phyloP scores from a whole-genome alignment of 2,797 vertebrate genomes.

The Tadarida brasiliensis region DNA sequence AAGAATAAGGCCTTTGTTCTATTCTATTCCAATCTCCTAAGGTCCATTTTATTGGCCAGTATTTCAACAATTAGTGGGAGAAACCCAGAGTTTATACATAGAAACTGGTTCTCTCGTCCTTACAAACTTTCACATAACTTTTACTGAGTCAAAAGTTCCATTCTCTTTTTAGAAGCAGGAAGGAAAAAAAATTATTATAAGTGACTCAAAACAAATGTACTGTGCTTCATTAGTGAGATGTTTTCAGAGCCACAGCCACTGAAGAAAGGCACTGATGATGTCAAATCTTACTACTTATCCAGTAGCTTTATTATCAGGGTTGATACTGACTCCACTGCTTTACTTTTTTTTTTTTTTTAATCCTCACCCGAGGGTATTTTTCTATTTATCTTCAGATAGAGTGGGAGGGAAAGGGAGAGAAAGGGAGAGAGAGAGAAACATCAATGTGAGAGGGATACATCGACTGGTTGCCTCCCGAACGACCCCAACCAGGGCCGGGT shows the following conservation, averaged over 20 bases:
- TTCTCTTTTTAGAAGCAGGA: constrained; percentile 80
- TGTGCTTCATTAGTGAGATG: constrained; percentile 50
- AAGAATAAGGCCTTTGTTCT: background rate
- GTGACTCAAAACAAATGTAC: constrained; percentile 78
- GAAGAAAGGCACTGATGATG: background rate
- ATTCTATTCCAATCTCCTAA: background rate
- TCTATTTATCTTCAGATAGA: too few relatives aligned
- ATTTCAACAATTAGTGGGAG: background rate
- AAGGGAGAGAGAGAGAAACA: too few relatives aligned
- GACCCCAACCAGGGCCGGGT: too few relatives aligned
- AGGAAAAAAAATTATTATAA: constrained; percentile 69
- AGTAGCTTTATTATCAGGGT: background rate
- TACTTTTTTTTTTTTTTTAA: background rate
- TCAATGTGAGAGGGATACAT: too few relatives aligned
- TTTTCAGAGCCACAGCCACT: constrained; percentile 14
- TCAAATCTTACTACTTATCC: background rate
- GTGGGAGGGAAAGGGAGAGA: too few relatives aligned
- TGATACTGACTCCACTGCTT: background rate
- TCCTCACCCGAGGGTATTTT: too few relatives aligned
- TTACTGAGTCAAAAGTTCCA: constrained; percentile 81
- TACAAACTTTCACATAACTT: constrained; percentile 66
- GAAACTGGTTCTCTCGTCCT: constrained; percentile 59
- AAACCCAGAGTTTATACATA: constrained; percentile 16
- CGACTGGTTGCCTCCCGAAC: too few relatives aligned
- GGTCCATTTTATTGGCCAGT: background rate